phyloP scores from a whole-genome alignment of 1,140 invertebrate species.

The Eubasilissa regina region DNA sequence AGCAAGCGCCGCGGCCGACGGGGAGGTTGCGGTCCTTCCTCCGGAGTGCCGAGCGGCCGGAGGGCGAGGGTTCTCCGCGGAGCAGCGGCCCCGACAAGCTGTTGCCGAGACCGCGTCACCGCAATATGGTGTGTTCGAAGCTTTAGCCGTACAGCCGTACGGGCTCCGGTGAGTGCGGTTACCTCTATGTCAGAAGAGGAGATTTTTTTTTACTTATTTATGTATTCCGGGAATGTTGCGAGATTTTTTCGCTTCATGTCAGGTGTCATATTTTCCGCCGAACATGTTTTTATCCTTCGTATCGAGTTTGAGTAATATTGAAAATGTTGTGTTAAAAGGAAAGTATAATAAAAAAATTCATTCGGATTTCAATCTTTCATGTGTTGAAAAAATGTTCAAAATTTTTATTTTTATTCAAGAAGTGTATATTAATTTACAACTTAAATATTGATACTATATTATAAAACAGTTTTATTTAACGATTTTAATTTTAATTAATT shows the following conservation, averaged over 20 bases:
- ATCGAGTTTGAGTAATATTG: constrained; percentile 38
- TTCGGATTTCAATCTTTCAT: too few species aligned
- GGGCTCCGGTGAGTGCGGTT: constrained; percentile 30
- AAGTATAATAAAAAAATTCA: neutral
- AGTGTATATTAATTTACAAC: too few species aligned
- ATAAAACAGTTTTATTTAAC: too few species aligned
- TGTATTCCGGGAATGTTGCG: constrained; percentile 41
- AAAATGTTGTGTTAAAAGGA: constrained; percentile 42
- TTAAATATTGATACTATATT: too few species aligned
- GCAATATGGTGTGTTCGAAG: constrained; percentile 60
- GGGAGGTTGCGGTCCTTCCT: neutral
- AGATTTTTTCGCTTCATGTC: constrained; percentile 37
- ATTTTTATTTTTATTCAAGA: too few species aligned
- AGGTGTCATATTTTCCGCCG: constrained; percentile 40
- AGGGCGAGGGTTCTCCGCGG: constrained; percentile 43
- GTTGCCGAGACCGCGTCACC: constrained; percentile 60
- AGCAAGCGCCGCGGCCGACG: constrained; percentile 1
- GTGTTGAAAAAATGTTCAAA: too few species aligned
- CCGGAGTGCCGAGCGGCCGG: neutral
- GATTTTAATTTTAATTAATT: too few species aligned
- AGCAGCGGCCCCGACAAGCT: constrained; percentile 51
- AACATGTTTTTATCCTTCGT: constrained; percentile 45
- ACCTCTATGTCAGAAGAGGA: constrained; percentile 32
- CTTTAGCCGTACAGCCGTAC: constrained; percentile 36
- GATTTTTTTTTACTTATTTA: constrained; percentile 37